Conservation (phyloP, 2,113 vertebrate genomes). For the Etheostoma spectabile region DNA sequence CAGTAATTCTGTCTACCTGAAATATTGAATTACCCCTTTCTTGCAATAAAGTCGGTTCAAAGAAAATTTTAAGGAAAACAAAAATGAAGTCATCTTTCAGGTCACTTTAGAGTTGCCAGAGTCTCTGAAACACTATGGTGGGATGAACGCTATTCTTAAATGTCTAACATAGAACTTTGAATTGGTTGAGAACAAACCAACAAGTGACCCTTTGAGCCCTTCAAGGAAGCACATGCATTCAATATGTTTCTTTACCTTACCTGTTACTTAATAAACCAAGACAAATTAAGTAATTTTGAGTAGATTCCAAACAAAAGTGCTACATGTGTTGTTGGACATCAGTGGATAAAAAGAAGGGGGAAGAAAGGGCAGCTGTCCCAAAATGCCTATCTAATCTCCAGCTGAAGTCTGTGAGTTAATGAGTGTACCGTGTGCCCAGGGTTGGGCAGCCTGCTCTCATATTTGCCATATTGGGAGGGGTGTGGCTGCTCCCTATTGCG, state of each 20-base stretch:
- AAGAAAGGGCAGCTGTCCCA: conserved; percentile 74
- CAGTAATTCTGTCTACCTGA: background rate
- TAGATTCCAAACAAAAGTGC: conserved; percentile 33
- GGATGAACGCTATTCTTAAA: background rate
- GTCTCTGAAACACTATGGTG: background rate
- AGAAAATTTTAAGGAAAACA: background rate
- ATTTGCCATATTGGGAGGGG: conserved; percentile 58
- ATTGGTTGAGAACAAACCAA: background rate
- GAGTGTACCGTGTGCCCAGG: conserved; percentile 68
- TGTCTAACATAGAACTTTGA: background rate
- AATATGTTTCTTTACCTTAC: background rate
- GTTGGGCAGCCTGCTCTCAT: conserved; percentile 68
- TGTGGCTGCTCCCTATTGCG: conserved; percentile 69
- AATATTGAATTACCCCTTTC: background rate
- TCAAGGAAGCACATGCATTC: background rate
- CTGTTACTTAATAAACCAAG: background rate
- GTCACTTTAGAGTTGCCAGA: conserved; percentile 1
- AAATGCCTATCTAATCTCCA: conserved; percentile 78
- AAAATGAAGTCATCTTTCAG: background rate
- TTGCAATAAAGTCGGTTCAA: background rate
- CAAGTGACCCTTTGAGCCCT: background rate
- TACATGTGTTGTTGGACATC: conserved; percentile 50
- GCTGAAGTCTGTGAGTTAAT: conserved; percentile 71
- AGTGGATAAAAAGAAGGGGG: conserved; percentile 57
- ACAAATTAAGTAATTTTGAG: conserved; percentile 6